Percentiles rank a stretch among this genome's conserved stretches.
Evolutionary conservation across 2,113 vertebrate species (phyloP).

Genomic region (Ranitomeya variabilis): DNA sequence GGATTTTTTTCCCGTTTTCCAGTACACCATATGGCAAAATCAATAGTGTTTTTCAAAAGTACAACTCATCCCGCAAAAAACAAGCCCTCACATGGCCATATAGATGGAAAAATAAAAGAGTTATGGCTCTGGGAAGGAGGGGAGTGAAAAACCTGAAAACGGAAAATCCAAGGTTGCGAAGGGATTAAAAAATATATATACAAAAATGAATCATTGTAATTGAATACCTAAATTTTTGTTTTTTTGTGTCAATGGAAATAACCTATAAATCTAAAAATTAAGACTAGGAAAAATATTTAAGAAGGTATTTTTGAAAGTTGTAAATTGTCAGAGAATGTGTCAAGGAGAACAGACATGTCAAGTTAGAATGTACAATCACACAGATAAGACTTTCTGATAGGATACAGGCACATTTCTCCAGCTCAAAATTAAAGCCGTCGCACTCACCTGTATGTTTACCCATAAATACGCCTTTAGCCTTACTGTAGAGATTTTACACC

Average conservation of each 20-base stretch:
- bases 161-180: no score
- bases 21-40: no score
- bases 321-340: background rate
- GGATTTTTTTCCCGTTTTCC: no score
- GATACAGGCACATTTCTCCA: background rate
- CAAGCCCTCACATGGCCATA: no score
- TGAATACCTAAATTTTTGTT: no score
- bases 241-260: background rate
- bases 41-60: no score
- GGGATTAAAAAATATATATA: no score
- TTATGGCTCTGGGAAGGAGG: no score
- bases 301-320: conserved; percentile 3
- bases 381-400: background rate
- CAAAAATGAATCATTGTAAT: no score
- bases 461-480: conserved; percentile 25
- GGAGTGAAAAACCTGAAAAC: no score
- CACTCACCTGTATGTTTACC: conserved; percentile 15
- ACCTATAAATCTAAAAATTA: background rate
- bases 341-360: background rate
- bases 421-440: background rate
- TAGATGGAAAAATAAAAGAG: no score
- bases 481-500: conserved; percentile 14
- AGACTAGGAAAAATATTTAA: background rate
- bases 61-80: no score
- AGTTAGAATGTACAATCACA: background rate